Conservation (phyloP, 1,140 invertebrate genomes). For the Olivierus martensii region DNA sequence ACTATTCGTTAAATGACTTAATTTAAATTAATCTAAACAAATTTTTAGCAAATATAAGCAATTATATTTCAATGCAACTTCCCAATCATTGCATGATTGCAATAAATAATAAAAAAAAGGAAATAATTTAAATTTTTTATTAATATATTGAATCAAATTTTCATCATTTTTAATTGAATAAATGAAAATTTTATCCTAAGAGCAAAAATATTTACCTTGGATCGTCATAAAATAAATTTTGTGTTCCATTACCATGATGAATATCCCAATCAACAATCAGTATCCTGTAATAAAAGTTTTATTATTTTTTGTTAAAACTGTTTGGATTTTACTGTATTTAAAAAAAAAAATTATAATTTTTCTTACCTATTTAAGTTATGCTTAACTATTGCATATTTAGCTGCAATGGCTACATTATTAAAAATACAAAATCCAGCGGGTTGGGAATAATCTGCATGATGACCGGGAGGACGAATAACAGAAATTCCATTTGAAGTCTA, state of each 20-base stretch:
- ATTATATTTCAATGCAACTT: too few relatives aligned
- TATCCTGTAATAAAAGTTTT: constrained; percentile 36
- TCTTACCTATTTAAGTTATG: constrained; percentile 39
- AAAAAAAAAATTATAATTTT: not conserved
- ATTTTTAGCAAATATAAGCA: too few relatives aligned
- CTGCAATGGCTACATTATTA: constrained; percentile 71
- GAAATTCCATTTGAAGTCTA: constrained; percentile 47
- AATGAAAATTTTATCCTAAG: not conserved
- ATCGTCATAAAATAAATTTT: constrained; percentile 58
- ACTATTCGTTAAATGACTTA: too few relatives aligned
- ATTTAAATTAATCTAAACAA: too few relatives aligned
- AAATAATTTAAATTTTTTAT: constrained; percentile 49
- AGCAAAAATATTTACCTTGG: constrained; percentile 26
- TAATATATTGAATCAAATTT: constrained; percentile 68
- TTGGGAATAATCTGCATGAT: constrained; percentile 56
- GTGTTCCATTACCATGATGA: constrained; percentile 84
- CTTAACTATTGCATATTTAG: constrained; percentile 51
- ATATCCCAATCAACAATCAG: constrained; percentile 90
- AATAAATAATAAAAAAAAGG: too few relatives aligned
- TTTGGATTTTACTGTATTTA: not conserved
- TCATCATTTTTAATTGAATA: constrained; percentile 33
- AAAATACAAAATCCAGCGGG: constrained; percentile 79
- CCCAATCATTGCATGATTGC: too few relatives aligned
- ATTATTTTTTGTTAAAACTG: too few relatives aligned
- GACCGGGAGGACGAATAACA: constrained; percentile 69